These are phyloP conservation scores for Phaethon lepturus DNA, from an alignment of 2,113 vertebrate species.

Conservation along the genomic window DNA sequence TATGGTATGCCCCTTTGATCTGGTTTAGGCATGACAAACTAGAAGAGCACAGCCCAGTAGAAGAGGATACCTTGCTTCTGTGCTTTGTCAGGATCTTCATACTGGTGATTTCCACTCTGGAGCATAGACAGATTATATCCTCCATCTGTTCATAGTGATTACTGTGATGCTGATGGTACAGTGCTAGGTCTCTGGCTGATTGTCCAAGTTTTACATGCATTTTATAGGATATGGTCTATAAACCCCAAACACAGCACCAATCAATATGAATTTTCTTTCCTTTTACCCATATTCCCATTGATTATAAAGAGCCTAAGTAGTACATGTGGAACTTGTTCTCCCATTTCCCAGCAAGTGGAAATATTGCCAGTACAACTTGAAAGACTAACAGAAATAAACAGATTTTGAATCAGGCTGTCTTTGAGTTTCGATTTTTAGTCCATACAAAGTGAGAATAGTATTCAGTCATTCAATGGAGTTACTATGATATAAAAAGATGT, in stretches of 20 bases:
- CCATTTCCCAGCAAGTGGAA: not conserved
- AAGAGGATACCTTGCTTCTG: not conserved
- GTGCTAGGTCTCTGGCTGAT: not conserved
- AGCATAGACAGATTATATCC: not conserved
- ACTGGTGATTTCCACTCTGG: not conserved
- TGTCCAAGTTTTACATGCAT: not conserved
- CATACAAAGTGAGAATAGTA: not conserved
- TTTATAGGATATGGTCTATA: not conserved
- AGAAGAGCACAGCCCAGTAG: not conserved
- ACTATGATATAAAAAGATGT: not conserved
- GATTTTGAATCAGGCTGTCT: not conserved
- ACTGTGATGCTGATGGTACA: too few species aligned
- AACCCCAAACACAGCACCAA: not conserved
- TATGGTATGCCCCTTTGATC: not conserved
- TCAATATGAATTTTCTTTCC: not conserved
- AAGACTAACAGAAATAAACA: not conserved
- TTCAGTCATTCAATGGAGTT: not conserved
- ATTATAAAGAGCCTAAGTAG: not conserved
- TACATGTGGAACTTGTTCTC: not conserved
- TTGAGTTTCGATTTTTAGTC: not conserved
- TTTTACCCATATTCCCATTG: not conserved
- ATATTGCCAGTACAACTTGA: not conserved
- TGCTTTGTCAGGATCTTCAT: not conserved
- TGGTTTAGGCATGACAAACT: not conserved
- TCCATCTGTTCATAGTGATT: not conserved